Base-by-base conservation (phyloP, 2,888 invertebrate genomes). In the Vesta saturnalis region DNA sequence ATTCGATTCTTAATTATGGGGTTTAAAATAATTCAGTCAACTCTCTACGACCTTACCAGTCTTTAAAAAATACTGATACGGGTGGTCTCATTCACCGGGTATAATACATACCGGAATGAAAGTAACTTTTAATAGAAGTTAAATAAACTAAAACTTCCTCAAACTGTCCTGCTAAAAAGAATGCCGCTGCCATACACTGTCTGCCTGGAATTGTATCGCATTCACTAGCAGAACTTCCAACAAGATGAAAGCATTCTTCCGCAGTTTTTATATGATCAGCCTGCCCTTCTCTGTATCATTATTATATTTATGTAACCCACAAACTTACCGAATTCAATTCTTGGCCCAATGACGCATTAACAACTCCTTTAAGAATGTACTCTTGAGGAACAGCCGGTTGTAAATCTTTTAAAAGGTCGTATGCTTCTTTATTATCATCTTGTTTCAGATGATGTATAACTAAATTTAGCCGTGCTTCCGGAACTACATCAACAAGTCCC, bases 131-230 rank as follows among this genome's bases (percentile, higher is more conserved):
- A 80, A 99, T 97, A 0, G 98, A 98, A 82, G 96, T 96, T 77
- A 99, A 89, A 81, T 99, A 99, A 21, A 98, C 92, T 15, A 97
- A 88, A 54, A 97, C 98, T 85, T 99, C 97, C 79, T 98, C 97
- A 83, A 96, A 98, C 83, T 98, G 97, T 16, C 92, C 92, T 55
- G 95, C 91, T 1, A 99, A 87, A 85, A 99, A 99, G 85, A 96
- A 96, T 1, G 95, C 95, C 0, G 98, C 96, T 0, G 99, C 96
- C 98, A 99, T 99, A 82, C 98, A 97, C 84, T 99, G 97, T 22
- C 99, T 88, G 0, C 99, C 96, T 0, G 94, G 94, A 78, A 99
- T 98, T 0, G 99, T 99, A 83, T 99, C 99, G 82, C 97, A 97
- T 85, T 99, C 99, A 18, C 96, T 95, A 0, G 95, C 92, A 0